Evolutionary conservation across 2,113 vertebrate genomes (phyloP), one percentile per base, ranked within the genome.

Genomic region (Lagenorhynchus albirostris): DNA sequence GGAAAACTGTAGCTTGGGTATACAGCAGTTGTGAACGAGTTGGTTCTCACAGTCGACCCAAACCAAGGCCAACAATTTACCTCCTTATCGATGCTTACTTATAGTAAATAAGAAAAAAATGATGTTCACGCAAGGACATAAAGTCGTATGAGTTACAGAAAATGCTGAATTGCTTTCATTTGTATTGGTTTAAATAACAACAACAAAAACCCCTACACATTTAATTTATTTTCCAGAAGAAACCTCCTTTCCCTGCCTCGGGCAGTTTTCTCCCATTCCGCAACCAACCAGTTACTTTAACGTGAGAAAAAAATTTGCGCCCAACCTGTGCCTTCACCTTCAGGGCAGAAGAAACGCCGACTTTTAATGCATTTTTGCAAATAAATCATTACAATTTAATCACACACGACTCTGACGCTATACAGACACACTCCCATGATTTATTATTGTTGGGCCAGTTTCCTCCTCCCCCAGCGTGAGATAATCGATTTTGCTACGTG

Each of bases 281-380:
- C 84, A 33, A 62, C 84, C 33, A 70, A 92, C 82, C 44, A 82
- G 92, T 87, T 93, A 91, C 93, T 95, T 93, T 68, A 93, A 94
- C 70, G 11, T 79, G 96, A 95, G 90, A 96, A 97, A 98, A 83
- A 96, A 97, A 97, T 97, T 97, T 96, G 97, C 73, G 63, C 89
- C 67, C 87, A 96, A 84, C 83, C 74, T 79, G 79, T 90, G 68
- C 88, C 67, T 83, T 96, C 96, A 91, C 93, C 67, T 93, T 62
- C 41, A 58, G 86, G 82, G 86, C 60, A 93, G 92, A 74, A 70
- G 96, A 94, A 95, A 38, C 15, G 77, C 77, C 26, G 55, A 33
- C 15, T 81, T 82, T 82, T 70, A 77, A 92, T 89, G 97, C 77
- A 67, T 36, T 67, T 97, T 92, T 91, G 83, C 87, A 95, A 96